Evolutionary conservation across 1,140 invertebrate species (phyloP), one percentile per base, ranked within the genome.

Genomic region (Saccostrea echinata): DNA sequence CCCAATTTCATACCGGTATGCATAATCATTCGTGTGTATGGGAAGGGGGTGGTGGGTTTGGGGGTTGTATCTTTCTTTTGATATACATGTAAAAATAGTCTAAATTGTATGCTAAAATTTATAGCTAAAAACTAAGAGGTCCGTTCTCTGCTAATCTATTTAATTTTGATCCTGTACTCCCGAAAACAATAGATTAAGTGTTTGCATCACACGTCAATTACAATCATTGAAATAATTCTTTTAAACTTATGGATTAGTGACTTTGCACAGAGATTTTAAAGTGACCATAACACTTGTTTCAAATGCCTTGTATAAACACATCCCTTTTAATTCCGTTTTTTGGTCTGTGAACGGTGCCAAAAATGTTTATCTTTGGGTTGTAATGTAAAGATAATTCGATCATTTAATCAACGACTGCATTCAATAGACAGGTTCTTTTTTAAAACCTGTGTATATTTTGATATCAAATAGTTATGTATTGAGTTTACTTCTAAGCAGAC

Each of bases 401-500:
- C 68, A 76, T 76, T 76, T 76, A 76, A 76, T 76, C 68, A 76
- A 33, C 68, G 27, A 76, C 68, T 27, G 30, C 68, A 30, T 30
- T 76, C 68, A 76, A 76, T 76, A 76, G 68, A 76, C 68, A 76
- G 11, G 68, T 76, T 76, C 68, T 76, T 76, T 71, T 64, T 76
- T 76, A 76, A 76, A 76, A 76, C 27, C 68, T 76, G 68, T 76
- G 68, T 76, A 76, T 76, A 76, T 33, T 76, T 76, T 76, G 68
- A 76, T 76, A 76, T 76, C 68, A 27, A 76, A 76, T 76, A 76
- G 68, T 76, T 13, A 76, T 76, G 68, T 33, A 76, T 76, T 76
- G 68, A 76, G 68, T 76, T 76, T 30, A 76, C 27, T 76, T 76
- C 24, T 33, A 76, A 76, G 30, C 68, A 33, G 68, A 30, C 68